Evolutionary conservation across 2,797 vertebrate species (phyloP), one percentile per base, ranked within the genome.

Genomic region (Antrozous pallidus): DNA sequence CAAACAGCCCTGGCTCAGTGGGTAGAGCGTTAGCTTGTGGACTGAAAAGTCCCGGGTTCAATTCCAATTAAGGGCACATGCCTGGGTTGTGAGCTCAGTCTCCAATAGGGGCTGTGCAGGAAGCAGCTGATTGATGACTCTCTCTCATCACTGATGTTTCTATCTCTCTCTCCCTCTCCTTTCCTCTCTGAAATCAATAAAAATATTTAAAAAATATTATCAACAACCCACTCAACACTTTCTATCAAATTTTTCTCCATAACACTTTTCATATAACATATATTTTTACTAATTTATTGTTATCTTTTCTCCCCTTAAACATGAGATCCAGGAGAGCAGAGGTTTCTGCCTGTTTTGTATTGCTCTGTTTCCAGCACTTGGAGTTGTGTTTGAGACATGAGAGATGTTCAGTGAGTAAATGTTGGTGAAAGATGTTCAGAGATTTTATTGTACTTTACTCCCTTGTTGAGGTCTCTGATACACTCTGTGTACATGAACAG

Each of bases 241-340:
- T 58, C 40, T 69, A 63, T 87, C 63, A 90, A 51, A 82, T 90
- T 93, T 95, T 93, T 88, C 51, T 91, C 38, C 58, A 49, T 65
- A 54, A 82, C 73, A 84, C 22, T 92, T 92, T 83, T 49, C 38
- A 69, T 91, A 65, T 78, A 74, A 38, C 5, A 61, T 82, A 10
- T 63, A 56, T 87, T 63, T 90, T 87, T 93, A 47, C 75, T 88
- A 40, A 91, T 91, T 84, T 91, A 26, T 93, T 93, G 36, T 71
- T 36, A 14, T 75, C 40, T 84, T 90, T 82, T 90, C 33, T 65
- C 31, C 12, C 17, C 49, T 67, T 94, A 49, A 58, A 71, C 70
- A 69, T 61, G 51, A 94, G 54, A 77, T 86, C 28, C 28, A 33
- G 14, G 65, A 75, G n/a, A 73, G 18, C 67, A 88, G 82, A 84